Evolutionary conservation across 2,888 invertebrate species (phyloP), one percentile per base, ranked within the genome.

Genomic region (Parnassius orleans): DNA sequence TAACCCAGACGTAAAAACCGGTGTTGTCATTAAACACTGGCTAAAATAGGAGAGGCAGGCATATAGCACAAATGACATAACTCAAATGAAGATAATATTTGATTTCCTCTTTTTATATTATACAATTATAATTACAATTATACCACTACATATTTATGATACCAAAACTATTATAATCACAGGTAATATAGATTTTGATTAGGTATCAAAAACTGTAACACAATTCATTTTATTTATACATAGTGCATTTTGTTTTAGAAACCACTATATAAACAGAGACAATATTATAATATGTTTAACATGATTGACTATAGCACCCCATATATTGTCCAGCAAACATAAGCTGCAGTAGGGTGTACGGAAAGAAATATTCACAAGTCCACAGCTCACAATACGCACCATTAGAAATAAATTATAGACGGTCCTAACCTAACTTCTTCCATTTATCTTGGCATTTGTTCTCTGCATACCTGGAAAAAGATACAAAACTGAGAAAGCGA

Each of bases 331-430:
- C 87, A 84, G 83, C 86, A 78, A 81, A 79, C 76, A 72, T 68
- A 73, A 73, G 80, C 83, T 77, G 81, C 76, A 77, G 76, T 77
- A 79, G 85, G 84, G 81, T 77, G 79, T 77, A 74, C 71, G 76
- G 83, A 84, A 85, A 82, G 77, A 82, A 84, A 83, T 83, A 83
- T 82, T 85, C 86, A 90, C 88, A 90, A 85, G 87, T 87, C 89
- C 89, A 88, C 90, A 90, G 87, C 86, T 89, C 87, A 88, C 86
- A 84, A 84, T 83, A 88, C 87, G 90, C 91, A 90, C 91, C 90
- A 89, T 90, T 90, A 90, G 79, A 90, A 90, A 91, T 90, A 90
- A 91, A 90, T 90, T 90, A 91, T 87, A 86, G 86, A 89, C 84
- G 88, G 84, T 83, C 83, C 86, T 90, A 89, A 81, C 80, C 82